Conservation (phyloP, 2,113 vertebrate species). For the Coreoperca whiteheadi region DNA sequence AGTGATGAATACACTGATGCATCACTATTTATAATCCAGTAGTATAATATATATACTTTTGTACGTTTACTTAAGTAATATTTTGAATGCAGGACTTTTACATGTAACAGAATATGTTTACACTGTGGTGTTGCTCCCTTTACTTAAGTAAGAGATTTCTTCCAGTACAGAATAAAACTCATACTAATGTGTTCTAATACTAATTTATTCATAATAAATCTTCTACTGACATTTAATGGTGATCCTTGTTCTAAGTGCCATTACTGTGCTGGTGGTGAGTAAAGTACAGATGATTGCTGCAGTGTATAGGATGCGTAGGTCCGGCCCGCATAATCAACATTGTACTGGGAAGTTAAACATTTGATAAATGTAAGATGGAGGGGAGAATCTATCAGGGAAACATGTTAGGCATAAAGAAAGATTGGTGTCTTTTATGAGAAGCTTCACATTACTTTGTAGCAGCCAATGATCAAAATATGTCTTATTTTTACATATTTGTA, state of each 20-base stretch:
- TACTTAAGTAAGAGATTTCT: not conserved
- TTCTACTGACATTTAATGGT: conserved; percentile 1
- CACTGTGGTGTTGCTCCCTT: not conserved
- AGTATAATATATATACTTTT: not conserved
- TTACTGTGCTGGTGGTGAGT: not conserved
- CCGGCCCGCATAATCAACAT: not conserved
- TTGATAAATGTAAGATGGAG: not conserved
- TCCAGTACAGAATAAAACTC: not conserved
- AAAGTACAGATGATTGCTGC: not conserved
- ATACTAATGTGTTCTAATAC: too few relatives aligned
- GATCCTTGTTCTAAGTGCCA: not conserved
- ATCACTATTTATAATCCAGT: not conserved
- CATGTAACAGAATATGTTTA: not conserved
- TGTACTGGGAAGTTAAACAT: not conserved
- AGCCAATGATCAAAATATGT: not conserved
- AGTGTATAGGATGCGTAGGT: not conserved
- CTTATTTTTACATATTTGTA: not conserved
- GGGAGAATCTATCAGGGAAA: not conserved
- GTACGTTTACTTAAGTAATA: not conserved
- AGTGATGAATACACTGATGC: not conserved
- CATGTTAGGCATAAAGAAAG: not conserved
- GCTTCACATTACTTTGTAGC: not conserved
- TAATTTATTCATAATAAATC: too few relatives aligned
- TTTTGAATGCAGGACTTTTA: not conserved
- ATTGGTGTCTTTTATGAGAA: not conserved